Percentiles rank a stretch among this genome's conserved stretches.
Evolutionary conservation across 1,140 invertebrate genomes (phyloP).

Genomic region (Probaryconus sp.): DNA sequence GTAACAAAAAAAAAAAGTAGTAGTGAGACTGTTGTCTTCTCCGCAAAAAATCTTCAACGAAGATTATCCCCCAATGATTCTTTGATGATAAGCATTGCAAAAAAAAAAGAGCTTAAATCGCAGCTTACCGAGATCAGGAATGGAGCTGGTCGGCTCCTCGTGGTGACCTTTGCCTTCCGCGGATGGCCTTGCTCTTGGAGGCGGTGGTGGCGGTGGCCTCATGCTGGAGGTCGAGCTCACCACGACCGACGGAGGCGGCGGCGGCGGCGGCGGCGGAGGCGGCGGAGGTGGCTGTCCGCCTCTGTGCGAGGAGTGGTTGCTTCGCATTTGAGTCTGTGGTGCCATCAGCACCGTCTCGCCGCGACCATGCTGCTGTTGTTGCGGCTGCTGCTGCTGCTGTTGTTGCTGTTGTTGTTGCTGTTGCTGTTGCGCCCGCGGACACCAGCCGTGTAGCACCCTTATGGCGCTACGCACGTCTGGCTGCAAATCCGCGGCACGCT

Average conservation of each 20-base stretch:
- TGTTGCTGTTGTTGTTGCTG: conserved; percentile 35
- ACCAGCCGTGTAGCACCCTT: conserved; percentile 76
- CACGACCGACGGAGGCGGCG: conserved; percentile 68
- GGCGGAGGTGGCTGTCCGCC: conserved; percentile 53
- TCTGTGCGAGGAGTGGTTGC: conserved; percentile 35
- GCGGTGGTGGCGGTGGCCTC: conserved; percentile 79
- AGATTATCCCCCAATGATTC: no score
- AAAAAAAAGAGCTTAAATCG: neutral
- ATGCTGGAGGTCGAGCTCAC: conserved; percentile 77
- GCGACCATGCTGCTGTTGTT: conserved; percentile 52
- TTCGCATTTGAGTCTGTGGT: conserved; percentile 73
- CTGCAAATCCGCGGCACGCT: conserved; percentile 74
- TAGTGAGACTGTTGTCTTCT: no score
- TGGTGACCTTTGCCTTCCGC: conserved; percentile 77
- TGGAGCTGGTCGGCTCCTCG: conserved; percentile 89
- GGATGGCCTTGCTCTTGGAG: conserved; percentile 73
- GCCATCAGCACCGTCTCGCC: conserved; percentile 75
- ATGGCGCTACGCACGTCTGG: conserved; percentile 76
- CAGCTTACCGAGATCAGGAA: conserved; percentile 88
- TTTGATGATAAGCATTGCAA: no score
- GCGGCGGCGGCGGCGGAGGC: conserved; percentile 37
- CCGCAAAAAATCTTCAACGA: no score
- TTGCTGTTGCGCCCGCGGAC: conserved; percentile 63
- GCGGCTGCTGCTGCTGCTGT: conserved; percentile 21
- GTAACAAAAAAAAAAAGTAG: no score